Base-by-base conservation (phyloP, 2,888 invertebrate genomes). In the Diloba caeruleocephala region DNA sequence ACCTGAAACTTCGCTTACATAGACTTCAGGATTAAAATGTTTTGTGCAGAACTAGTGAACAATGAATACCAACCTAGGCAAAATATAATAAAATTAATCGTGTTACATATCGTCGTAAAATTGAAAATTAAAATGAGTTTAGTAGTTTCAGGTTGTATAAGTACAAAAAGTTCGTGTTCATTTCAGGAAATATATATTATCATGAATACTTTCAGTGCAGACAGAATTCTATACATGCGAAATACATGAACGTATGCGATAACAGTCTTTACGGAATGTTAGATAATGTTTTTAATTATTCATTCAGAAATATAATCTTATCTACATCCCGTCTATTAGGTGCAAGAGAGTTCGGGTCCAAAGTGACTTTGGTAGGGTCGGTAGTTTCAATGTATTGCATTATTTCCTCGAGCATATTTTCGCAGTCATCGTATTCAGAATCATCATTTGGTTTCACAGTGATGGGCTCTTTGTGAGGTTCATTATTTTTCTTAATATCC, bases 371-470 rank as follows among this genome's bases (percentile, higher is more conserved):
- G 13, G 60, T 69, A 33, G 45, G 65, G 25, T 85, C 85, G 10
- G 71, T 79, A n/a, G 64, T 79, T 54, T 84, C 83, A 15, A 91
- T 89, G 50, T 87, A 88, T 48, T 90, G 81, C 79, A 90, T 80
- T 74, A 93, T 91, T 77, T 92, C 92, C n/a, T 88, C 82, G 0
- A 91, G 76, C 88, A 93, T 89, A 51, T 84, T 79, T 32, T 87
- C 82, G 36, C 74, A 80, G 46, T 85, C 78, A 34, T 73, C 77
- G 25, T 70, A 75, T 29, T 76, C 74, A 10, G 52, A 37, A 3
- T 69, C 70, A 31, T 57, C 55, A 15, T 36, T 59, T 7, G 23
- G 6, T 25, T 56, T 23, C 10, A 44, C 39, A 19, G 37, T n/a
- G 5, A 12, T 43, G 23, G 54, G 43, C 13, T 33, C 39, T 3